Conservation (phyloP, 2,113 vertebrate species). For the Anoura caudifer region DNA sequence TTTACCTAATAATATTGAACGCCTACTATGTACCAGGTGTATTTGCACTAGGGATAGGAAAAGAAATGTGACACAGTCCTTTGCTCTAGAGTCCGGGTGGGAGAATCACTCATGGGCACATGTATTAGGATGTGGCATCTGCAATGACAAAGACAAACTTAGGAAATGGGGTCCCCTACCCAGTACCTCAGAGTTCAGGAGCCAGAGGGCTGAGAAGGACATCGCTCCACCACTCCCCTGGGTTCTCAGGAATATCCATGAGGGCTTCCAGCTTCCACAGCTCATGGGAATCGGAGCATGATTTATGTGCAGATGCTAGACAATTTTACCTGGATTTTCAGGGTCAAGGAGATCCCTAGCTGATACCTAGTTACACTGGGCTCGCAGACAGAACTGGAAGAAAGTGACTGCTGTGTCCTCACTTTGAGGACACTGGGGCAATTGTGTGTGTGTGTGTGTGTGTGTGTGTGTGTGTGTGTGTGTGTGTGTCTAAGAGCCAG, state of each 20-base stretch:
- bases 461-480: too few species aligned
- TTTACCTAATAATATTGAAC: neutral
- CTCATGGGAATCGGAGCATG: neutral
- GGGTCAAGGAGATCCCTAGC: neutral
- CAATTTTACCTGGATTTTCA: neutral
- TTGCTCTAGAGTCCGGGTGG: neutral
- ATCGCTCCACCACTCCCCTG: rapidly evolving
- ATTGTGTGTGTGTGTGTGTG: neutral
- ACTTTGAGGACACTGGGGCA: neutral
- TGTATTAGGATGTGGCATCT: neutral
- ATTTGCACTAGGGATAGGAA: neutral
- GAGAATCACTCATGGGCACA: neutral
- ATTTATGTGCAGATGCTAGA: neutral
- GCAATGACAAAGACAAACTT: neutral
- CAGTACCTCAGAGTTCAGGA: neutral
- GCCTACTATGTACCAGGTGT: neutral
- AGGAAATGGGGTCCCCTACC: neutral
- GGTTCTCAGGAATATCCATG: neutral
- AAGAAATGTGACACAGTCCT: neutral
- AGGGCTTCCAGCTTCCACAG: neutral
- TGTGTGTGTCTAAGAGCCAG: neutral
- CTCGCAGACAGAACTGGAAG: neutral
- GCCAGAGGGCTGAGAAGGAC: neutral
- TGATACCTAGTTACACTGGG: neutral
- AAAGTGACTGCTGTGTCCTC: neutral